Percentiles rank a stretch among this genome's conserved stretches.
phyloP scores from a whole-genome alignment of 2,888 invertebrate genomes.

The Ophraella communa region DNA sequence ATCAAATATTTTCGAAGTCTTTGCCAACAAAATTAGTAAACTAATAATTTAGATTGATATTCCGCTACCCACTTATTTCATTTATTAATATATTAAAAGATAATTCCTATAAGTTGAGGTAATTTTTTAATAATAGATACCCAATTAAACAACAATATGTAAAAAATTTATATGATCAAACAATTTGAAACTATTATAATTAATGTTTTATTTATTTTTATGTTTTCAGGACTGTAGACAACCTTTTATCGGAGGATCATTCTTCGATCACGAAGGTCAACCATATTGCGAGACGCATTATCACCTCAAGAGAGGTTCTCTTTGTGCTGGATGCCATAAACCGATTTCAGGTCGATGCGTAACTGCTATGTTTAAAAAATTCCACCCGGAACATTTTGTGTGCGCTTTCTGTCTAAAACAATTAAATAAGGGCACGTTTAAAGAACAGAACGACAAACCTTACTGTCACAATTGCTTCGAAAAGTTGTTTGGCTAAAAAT shows the following conservation, averaged over 20 bases:
- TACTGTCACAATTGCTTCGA: conserved; percentile 98
- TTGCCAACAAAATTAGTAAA: neutral
- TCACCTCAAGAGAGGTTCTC: conserved; percentile 94
- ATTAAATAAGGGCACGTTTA: conserved; percentile 98
- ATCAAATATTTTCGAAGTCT: no score
- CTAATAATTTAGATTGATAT: no score
- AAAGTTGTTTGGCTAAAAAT: conserved; percentile 83
- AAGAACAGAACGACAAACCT: conserved; percentile 98
- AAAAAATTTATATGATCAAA: no score
- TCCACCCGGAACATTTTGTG: conserved; percentile 99
- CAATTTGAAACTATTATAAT: neutral
- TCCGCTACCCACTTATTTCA: no score
- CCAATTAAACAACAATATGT: no score
- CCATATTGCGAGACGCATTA: conserved; percentile 99
- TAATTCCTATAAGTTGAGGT: no score
- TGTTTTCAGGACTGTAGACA: conserved; percentile 94
- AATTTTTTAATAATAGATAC: no score
- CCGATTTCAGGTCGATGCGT: conserved; percentile 98
- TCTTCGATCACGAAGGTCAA: conserved; percentile 97
- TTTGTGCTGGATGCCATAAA: conserved; percentile 97
- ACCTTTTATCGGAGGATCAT: conserved; percentile 96
- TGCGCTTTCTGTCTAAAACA: conserved; percentile 99
- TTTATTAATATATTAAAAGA: no score
- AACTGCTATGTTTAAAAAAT: conserved; percentile 98
- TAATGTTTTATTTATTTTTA: conserved; percentile 31